Conservation (phyloP, 2,888 invertebrate species). For the Blomia tropicalis region DNA sequence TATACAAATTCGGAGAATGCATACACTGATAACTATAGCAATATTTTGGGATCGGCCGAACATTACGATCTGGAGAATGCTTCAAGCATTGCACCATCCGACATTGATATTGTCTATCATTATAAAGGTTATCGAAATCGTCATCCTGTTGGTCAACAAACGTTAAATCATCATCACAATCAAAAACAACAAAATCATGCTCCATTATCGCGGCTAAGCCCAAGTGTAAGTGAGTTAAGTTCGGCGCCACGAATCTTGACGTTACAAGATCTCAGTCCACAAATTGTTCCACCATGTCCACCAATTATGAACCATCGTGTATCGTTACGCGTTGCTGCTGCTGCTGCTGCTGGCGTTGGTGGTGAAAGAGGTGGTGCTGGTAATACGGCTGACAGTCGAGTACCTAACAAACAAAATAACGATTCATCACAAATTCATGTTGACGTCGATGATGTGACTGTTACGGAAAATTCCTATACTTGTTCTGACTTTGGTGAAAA, state of each 20-base stretch:
- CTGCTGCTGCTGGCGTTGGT: neutral
- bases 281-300: conserved; percentile 18
- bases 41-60: conserved; percentile 47
- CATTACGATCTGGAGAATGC: conserved; percentile 94
- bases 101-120: conserved; percentile 88
- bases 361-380: too few species aligned
- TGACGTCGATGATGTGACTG: neutral
- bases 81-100: conserved; percentile 89
- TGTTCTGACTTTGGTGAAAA: neutral
- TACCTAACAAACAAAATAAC: neutral
- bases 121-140: conserved; percentile 83
- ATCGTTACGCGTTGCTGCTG: neutral
- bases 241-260: conserved; percentile 84
- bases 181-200: conserved; percentile 70
- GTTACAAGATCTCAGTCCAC: conserved; percentile 63
- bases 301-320: conserved; percentile 6
- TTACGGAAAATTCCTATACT: neutral
- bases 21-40: conserved; percentile 23
- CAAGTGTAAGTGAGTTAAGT: conserved; percentile 68
- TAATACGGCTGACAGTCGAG: neutral
- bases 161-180: conserved; percentile 40
- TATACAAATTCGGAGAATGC: conserved; percentile 17
- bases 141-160: too few species aligned
- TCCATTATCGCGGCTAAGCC: conserved; percentile 70
- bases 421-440: neutral